These are phyloP conservation scores for Eristalinus aeneus DNA, from an alignment of 2,888 invertebrate genomes.

Conservation along the genomic window DNA sequence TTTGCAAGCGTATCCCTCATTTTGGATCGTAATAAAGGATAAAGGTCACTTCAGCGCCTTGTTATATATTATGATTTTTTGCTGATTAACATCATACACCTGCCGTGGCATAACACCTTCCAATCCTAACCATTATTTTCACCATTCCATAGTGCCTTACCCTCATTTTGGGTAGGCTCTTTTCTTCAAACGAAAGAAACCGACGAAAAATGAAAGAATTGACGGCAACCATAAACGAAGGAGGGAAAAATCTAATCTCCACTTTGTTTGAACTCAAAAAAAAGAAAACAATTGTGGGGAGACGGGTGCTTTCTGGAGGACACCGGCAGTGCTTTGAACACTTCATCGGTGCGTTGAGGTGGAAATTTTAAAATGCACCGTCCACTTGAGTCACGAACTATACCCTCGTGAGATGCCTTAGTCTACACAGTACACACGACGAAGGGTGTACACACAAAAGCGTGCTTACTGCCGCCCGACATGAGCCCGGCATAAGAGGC, in stretches of 20 bases:
- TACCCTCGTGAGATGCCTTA: slow-evolving; percentile 10
- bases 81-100: slow-evolving; percentile 41
- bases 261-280: slow-evolving; percentile 14
- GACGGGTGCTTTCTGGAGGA: slow-evolving; percentile 21
- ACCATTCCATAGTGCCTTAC: slow-evolving; percentile 10
- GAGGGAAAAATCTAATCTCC: slow-evolving; percentile 4
- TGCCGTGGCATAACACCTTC: slow-evolving; percentile 23
- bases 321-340: background rate
- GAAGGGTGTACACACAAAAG: slow-evolving; percentile 4
- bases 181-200: background rate
- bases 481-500: slow-evolving; percentile 13
- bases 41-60: slow-evolving; percentile 23
- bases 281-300: background rate
- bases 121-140: slow-evolving; percentile 21
- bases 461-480: slow-evolving; percentile 36
- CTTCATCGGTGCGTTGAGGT: slow-evolving; percentile 21
- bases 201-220: background rate
- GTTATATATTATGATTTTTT: slow-evolving; percentile 47
- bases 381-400: slow-evolving; percentile 27
- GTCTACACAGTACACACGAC: background rate
- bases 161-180: slow-evolving; percentile 9
- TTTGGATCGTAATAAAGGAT: slow-evolving; percentile 11
- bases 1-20: background rate
- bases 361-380: slow-evolving; percentile 21
- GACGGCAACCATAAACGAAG: background rate